Evolutionary conservation across 2,113 vertebrate species (phyloP), one percentile per base, ranked within the genome.

Genomic region (Oncorhynchus gorbuscha): DNA sequence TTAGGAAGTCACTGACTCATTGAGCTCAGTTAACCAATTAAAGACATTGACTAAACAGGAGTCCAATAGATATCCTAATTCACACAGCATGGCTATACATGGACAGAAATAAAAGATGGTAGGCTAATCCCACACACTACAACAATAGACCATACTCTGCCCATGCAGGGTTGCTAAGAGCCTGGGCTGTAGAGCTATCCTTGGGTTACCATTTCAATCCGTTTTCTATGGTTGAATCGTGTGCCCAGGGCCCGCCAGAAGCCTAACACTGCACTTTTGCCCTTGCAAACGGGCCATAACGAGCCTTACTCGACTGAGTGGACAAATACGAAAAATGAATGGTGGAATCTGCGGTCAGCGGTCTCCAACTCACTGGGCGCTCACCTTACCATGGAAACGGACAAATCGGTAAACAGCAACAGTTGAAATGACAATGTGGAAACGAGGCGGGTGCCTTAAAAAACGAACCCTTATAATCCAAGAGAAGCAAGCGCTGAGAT

Each of bases 151-250:
- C 9, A 45, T 45, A 9, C 9, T 45, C 39, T 45, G 9, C 39
- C 39, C 39, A 45, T 45, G 39, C 39, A 45, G 39, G 9, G 39
- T 45, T 12, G 39, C 39, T 45, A 45, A 11, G 9, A 45, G 2
- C 39, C 51, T 45, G 9, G 39, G 9, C 39, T 3, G 2, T 51
- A 39, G 39, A 39, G 39, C 8, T 39, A 51, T 2, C 0, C 49
- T 14, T 64, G 11, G 61, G 3, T n/a, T 22, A 45, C 35, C 82
- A 76, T 85, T 79, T 82, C 69, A 74, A 73, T 79, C 75, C 70
- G 69, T 86, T 88, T 86, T 87, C 81, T 81, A 73, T 81, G 79
- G 48, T 79, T 58, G 78, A 65, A 69, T 55, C 51, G 13, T 55
- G 16, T 55, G 51, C 51, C 16, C 49, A 55, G 49, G 49, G 9